Base-by-base conservation (phyloP, 1,140 invertebrate species). In the Drosophila eugracilis region DNA sequence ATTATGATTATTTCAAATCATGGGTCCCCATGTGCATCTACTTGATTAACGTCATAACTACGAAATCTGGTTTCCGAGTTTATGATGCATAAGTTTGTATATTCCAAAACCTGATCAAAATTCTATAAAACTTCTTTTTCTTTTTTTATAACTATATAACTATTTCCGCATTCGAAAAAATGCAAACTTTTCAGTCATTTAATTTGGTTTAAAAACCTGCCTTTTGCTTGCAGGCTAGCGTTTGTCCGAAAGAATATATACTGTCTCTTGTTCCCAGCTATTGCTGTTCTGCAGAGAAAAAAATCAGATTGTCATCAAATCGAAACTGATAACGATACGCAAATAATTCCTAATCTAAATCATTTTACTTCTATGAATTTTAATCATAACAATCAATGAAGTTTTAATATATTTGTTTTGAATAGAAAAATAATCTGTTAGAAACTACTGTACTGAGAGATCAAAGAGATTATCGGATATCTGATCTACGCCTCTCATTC, bases 221-320 rank as follows among this genome's bases (percentile, higher is more conserved):
- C n/a, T n/a, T 9, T 32, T 9, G 10, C 3, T 10, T 30, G 12
- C 28, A 2, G 28, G 28, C 4, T 30, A 10, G 9, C 28, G 28
- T 30, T 12, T 10, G 7, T 6, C 9, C 28, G 0, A 37, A 17
- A 0, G 10, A 17, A 34, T 7, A 26, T 57, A 19, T 26, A 57
- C 58, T 62, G 50, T 54, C 14, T 32, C 21, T 32, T 24, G 26
- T 30, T 17, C 26, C 12, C 17, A 48, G 15, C 21, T 28, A 41
- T 30, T 37, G 26, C 41, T 49, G 24, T 9, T 15, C 5, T 5
- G 3, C 36, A 17, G 5, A 37, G 36, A 17, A 37, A 37, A 37
- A 17, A 37, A 15, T 36, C n/a, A n/a, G n/a, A n/a, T n/a, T n/a
- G n/a, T n/a, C n/a, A 34, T 30, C 6, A 30, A 30, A 7, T 10